Conservation (phyloP, 2,113 vertebrate genomes). For the Alosa alosa region DNA sequence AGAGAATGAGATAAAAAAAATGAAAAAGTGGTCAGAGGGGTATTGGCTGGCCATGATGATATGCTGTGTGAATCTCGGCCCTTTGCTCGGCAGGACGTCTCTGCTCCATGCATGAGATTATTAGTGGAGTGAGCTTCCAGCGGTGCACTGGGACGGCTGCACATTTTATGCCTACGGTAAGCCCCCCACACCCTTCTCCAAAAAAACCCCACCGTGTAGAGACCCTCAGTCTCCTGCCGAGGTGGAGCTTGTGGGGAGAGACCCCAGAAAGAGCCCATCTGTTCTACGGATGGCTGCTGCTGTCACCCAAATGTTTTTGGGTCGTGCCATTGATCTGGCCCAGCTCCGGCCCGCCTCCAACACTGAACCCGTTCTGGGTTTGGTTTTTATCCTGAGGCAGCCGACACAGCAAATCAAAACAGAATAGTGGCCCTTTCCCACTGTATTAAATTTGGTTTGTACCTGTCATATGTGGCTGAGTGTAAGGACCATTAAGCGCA, state of each 20-base stretch:
- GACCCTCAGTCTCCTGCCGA: neutral
- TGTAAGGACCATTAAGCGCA: neutral
- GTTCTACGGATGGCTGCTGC: too few relatives aligned
- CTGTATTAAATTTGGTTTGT: neutral
- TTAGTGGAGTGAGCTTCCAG: neutral
- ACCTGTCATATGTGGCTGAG: neutral
- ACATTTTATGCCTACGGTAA: neutral
- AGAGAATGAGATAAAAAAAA: neutral
- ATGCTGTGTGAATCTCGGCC: neutral
- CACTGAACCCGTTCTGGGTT: neutral
- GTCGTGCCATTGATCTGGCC: neutral
- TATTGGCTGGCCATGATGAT: neutral
- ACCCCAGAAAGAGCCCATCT: neutral
- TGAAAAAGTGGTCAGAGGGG: neutral
- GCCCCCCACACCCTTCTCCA: too few relatives aligned
- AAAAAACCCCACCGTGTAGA: neutral
- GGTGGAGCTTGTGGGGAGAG: neutral
- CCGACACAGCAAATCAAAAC: neutral
- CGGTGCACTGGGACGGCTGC: too few relatives aligned
- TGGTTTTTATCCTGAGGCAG: neutral
- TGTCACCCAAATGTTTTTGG: neutral
- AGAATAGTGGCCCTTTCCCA: neutral
- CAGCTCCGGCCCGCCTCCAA: neutral
- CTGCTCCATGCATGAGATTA: neutral
- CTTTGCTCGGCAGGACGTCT: neutral